A percentile compares a stretch with the other conserved stretches of the same genome.
Evolutionary conservation across 2,113 vertebrate species (phyloP).

Genomic region (Petaurus breviceps): DNA sequence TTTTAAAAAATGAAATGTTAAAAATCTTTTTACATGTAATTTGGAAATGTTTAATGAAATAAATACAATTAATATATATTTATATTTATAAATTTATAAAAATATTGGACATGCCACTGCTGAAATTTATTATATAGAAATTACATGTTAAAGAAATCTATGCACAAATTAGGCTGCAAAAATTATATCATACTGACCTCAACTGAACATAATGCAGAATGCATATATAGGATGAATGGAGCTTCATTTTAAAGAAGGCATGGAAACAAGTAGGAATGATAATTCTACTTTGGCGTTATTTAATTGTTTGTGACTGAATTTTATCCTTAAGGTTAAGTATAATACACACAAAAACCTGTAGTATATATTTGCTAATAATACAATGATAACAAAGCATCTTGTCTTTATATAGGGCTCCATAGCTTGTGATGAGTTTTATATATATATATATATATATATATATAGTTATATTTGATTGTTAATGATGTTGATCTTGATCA

Average conservation of each 20-base stretch:
- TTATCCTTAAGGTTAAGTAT: neutral
- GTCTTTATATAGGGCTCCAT: neutral
- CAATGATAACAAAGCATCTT: neutral
- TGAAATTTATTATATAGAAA: neutral
- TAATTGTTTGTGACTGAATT: neutral
- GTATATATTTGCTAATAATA: neutral
- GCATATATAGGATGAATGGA: neutral
- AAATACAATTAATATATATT: neutral
- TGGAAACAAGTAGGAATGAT: neutral
- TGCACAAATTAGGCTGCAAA: neutral
- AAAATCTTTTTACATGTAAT: neutral
- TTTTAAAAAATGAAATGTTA: neutral
- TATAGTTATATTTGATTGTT: neutral
- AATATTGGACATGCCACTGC: neutral
- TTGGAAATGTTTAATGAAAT: neutral
- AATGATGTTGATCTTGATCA: neutral
- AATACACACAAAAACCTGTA: neutral
- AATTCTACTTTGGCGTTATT: neutral
- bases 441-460: neutral
- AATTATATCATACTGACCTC: neutral
- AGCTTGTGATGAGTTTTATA: neutral
- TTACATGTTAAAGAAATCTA: constrained; percentile 17
- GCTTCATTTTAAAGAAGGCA: neutral
- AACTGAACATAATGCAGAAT: neutral
- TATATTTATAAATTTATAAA: neutral